phyloP scores from a whole-genome alignment of 2,888 invertebrate genomes.

The Beris chalybata region DNA sequence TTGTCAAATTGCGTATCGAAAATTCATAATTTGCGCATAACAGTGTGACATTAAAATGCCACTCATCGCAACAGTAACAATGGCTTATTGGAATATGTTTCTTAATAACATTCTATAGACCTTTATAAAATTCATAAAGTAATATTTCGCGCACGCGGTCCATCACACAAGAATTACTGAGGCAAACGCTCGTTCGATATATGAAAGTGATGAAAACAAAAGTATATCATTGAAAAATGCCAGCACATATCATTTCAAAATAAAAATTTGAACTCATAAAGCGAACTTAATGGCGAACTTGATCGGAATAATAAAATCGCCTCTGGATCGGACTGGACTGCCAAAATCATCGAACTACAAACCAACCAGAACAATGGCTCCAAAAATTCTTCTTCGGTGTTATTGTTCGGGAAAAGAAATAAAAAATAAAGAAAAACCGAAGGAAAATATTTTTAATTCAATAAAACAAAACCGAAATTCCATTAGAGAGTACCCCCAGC shows the following conservation, averaged over 20 bases:
- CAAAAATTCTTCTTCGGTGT: constrained; percentile 15
- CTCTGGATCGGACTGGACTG: constrained; percentile 27
- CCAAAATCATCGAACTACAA: constrained; percentile 20
- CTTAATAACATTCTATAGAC: background rate
- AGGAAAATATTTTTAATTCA: constrained; percentile 15
- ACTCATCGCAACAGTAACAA: constrained; percentile 7
- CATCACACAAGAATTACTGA: background rate
- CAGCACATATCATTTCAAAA: constrained; percentile 33
- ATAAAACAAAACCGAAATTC: constrained; percentile 30
- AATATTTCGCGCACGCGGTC: constrained; percentile 35
- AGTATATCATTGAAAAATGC: constrained; percentile 34
- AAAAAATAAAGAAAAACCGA: constrained; percentile 6
- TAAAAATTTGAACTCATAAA: constrained; percentile 39
- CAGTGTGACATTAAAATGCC: constrained; percentile 39
- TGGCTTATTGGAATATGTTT: background rate
- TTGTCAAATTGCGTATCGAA: constrained; percentile 28
- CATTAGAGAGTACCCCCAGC: constrained; percentile 30
- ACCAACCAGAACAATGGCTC: constrained; percentile 15
- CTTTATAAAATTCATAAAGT: constrained; percentile 36
- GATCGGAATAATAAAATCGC: constrained; percentile 32
- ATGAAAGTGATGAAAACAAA: constrained; percentile 19
- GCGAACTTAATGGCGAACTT: constrained; percentile 37
- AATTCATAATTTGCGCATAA: constrained; percentile 39
- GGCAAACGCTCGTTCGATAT: too few relatives aligned
- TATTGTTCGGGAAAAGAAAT: constrained; percentile 7